These are phyloP conservation scores for Lasioglossum villosulum DNA, from an alignment of 2,888 invertebrate species.

Conservation along the genomic window DNA sequence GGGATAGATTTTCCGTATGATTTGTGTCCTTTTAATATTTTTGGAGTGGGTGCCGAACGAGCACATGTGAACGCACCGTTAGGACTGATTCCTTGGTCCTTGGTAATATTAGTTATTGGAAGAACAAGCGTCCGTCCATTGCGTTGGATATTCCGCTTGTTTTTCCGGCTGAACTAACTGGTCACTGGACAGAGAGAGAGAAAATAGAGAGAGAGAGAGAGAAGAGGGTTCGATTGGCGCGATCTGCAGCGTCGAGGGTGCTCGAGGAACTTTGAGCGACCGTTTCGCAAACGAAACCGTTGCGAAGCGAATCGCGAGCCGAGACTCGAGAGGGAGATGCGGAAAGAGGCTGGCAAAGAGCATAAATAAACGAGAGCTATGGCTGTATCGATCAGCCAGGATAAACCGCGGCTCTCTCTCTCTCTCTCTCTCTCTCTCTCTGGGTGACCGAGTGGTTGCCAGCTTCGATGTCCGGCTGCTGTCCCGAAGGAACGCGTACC, in stretches of 20 bases:
- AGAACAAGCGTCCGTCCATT: neutral
- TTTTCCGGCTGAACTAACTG: neutral
- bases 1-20: too few relatives aligned
- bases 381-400: conserved; percentile 62
- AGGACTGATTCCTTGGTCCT: too few relatives aligned
- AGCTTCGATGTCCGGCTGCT: conserved; percentile 8
- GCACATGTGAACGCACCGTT: neutral
- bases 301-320: neutral
- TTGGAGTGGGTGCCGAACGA: too few relatives aligned
- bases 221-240: neutral
- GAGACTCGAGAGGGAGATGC: neutral
- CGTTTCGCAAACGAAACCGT: conserved; percentile 19
- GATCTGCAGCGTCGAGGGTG: conserved; percentile 2
- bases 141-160: neutral
- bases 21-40: too few relatives aligned
- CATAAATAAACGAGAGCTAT: conserved; percentile 60
- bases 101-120: neutral
- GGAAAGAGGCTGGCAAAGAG: conserved; percentile 32
- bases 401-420: conserved; percentile 34
- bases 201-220: neutral
- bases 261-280: conserved; percentile 25
- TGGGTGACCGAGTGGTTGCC: conserved; percentile 21
- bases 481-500: conserved; percentile 23
- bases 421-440: neutral
- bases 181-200: neutral